A percentile compares a stretch with the other conserved stretches of the same genome.
phyloP scores from a whole-genome alignment of 2,113 vertebrate genomes.

The Raphicerus campestris region DNA sequence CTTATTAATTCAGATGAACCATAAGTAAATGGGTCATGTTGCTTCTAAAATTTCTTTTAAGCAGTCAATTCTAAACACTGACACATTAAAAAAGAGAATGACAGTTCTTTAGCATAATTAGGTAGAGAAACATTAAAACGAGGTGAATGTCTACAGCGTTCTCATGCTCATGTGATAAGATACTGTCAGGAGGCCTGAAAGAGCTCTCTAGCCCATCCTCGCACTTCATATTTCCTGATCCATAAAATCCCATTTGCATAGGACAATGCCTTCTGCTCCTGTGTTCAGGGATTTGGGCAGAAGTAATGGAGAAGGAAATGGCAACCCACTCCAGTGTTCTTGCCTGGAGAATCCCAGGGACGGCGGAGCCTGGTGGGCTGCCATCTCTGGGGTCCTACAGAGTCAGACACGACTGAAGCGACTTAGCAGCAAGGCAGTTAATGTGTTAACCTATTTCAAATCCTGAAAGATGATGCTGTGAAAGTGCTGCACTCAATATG shows the following conservation, averaged over 20 bases:
- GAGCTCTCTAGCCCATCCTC: not conserved
- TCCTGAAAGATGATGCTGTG: too few species aligned
- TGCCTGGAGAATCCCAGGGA: too few species aligned
- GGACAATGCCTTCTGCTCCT: not conserved
- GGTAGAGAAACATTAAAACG: not conserved
- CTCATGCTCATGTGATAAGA: not conserved
- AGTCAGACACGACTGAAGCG: too few species aligned
- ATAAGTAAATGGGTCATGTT: not conserved
- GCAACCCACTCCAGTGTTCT: too few species aligned
- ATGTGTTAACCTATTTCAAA: not conserved
- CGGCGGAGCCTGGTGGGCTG: too few species aligned
- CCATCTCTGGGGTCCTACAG: too few species aligned
- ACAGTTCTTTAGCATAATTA: not conserved
- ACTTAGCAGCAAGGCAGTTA: not conserved
- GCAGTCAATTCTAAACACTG: not conserved
- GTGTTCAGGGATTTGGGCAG: not conserved
- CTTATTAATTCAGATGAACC: not conserved
- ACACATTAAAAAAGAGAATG: not conserved
- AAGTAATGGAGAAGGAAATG: not conserved
- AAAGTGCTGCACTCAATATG: too few species aligned
- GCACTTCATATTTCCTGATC: not conserved
- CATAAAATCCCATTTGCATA: not conserved
- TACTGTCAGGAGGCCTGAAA: not conserved
- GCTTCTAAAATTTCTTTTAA: not conserved
- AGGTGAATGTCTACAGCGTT: not conserved